phyloP scores from a whole-genome alignment of 92 coral and sea anemone genomes.

The Meandrina meandrites region DNA sequence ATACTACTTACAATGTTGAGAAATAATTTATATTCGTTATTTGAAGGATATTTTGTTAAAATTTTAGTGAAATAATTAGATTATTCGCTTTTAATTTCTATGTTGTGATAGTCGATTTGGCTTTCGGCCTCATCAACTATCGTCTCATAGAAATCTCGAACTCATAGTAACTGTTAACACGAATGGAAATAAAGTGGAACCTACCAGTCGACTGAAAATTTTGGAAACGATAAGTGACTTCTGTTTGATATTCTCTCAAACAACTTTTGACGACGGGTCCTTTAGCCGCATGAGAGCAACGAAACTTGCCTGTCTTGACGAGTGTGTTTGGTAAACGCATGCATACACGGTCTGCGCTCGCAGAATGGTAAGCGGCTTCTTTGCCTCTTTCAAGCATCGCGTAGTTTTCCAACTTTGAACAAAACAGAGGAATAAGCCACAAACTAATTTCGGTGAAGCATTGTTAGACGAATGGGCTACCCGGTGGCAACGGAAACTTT shows the following conservation, averaged over 20 bases:
- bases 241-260: neutral
- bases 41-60: too few species aligned
- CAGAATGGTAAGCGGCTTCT: constrained; percentile 26
- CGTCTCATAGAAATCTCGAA: too few species aligned
- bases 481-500: constrained; percentile 30
- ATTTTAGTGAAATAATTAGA: too few species aligned
- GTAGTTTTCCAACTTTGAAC: neutral
- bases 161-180: too few species aligned
- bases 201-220: neutral
- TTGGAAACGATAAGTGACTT: neutral
- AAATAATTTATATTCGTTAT: too few species aligned
- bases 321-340: neutral
- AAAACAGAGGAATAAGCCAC: neutral
- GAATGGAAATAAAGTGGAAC: neutral
- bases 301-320: neutral
- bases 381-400: neutral
- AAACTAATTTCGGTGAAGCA: neutral
- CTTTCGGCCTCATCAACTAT: too few species aligned
- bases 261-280: neutral
- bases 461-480: constrained; percentile 19
- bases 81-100: too few species aligned
- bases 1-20: too few species aligned
- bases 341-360: neutral
- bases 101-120: too few species aligned
- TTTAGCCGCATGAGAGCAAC: neutral